These are phyloP conservation scores for Papilio gigon DNA, from an alignment of 2,888 invertebrate genomes.

Conservation along the genomic window DNA sequence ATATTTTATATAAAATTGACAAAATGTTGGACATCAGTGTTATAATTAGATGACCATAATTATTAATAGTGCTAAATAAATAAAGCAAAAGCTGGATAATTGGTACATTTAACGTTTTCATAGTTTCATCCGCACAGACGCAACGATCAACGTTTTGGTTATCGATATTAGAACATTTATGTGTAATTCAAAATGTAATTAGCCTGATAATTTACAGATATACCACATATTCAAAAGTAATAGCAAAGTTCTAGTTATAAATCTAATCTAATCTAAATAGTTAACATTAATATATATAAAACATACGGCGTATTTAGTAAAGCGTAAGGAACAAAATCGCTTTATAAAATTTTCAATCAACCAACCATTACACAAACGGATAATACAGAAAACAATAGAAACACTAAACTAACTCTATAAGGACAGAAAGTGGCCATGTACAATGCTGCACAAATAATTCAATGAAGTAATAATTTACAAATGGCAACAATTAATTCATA, in stretches of 20 bases:
- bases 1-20: background rate
- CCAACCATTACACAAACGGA: too few relatives aligned
- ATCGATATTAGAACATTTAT: constrained; percentile 4
- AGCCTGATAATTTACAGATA: background rate
- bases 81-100: background rate
- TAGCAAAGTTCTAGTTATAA: background rate
- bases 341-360: too few relatives aligned
- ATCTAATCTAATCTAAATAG: background rate
- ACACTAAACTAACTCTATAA: background rate
- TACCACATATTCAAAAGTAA: background rate
- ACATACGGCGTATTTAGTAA: too few relatives aligned
- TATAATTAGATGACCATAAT: background rate
- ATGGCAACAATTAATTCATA: constrained; percentile 50
- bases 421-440: background rate
- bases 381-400: background rate
- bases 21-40: background rate
- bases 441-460: background rate
- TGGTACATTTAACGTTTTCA: background rate
- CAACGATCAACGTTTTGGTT: background rate
- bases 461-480: constrained; percentile 37
- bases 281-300: too few relatives aligned
- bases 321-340: too few relatives aligned
- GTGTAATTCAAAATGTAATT: background rate
- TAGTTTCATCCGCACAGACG: background rate
- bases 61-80: background rate